These are phyloP conservation scores for Alexandromys fortis DNA, from an alignment of 2,113 vertebrate genomes.

Conservation along the genomic window DNA sequence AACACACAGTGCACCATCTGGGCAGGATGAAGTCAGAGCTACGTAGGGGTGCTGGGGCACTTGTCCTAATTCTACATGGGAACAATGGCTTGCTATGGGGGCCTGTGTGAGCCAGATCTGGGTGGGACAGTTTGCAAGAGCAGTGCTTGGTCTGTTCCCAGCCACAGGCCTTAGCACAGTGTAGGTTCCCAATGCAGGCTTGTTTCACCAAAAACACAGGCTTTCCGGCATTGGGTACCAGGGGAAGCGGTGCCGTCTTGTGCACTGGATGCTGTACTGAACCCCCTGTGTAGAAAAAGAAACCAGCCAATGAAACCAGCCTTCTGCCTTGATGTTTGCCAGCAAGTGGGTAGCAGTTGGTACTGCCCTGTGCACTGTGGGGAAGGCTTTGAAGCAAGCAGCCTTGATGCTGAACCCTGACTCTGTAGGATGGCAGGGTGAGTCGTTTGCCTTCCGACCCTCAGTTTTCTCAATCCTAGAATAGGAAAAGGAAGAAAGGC, in stretches of 20 bases:
- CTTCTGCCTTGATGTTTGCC: rapidly evolving
- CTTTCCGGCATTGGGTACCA: background rate
- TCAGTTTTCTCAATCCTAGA: background rate
- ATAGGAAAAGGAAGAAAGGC: background rate
- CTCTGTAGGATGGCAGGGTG: background rate
- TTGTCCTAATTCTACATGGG: background rate
- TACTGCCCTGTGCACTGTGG: background rate
- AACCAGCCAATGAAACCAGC: background rate
- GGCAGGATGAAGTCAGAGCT: background rate
- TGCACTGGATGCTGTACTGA: background rate
- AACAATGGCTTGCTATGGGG: background rate
- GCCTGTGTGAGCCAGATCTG: background rate
- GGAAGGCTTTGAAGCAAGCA: background rate
- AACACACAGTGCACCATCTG: background rate
- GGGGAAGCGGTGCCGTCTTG: background rate
- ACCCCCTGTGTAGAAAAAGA: background rate
- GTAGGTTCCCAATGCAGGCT: background rate
- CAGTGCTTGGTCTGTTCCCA: background rate
- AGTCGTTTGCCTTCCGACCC: background rate
- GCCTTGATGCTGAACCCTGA: background rate
- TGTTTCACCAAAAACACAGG: background rate
- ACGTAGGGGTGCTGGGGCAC: rapidly evolving
- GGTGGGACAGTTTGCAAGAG: background rate
- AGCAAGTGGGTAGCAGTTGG: background rate
- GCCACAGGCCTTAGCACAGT: background rate